Percentiles rank a stretch among this genome's conserved stretches.
These are phyloP conservation scores for Cydia splendana DNA, from an alignment of 1,140 invertebrate species.

Conservation along the genomic window DNA sequence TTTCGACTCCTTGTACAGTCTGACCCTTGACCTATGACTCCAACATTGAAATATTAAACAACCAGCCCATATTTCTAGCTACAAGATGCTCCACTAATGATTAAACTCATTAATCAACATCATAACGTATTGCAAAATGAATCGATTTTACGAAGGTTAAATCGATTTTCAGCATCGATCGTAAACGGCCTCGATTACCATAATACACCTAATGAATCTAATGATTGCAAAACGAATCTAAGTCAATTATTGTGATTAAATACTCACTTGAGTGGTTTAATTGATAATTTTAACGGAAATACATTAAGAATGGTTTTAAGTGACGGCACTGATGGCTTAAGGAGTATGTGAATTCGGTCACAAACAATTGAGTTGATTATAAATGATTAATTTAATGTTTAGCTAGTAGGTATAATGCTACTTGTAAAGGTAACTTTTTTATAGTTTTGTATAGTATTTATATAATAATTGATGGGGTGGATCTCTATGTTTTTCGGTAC, in stretches of 20 bases:
- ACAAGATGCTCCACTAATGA: slow-evolving; percentile 11
- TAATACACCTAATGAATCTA: background rate
- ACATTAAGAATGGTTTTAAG: background rate
- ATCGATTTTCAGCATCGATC: slow-evolving; percentile 19
- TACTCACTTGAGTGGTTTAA: slow-evolving; percentile 20
- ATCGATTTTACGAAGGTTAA: slow-evolving; percentile 12
- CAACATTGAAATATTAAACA: background rate
- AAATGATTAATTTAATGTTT: background rate
- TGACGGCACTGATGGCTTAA: too few relatives aligned
- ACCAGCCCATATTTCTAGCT: background rate
- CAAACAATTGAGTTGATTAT: background rate
- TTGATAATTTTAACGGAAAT: background rate
- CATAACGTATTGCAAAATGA: slow-evolving; percentile 20
- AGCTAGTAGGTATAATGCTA: too few relatives aligned
- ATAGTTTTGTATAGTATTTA: background rate
- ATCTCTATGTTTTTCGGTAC: too few relatives aligned
- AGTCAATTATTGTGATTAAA: slow-evolving; percentile 17
- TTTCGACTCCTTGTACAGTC: background rate
- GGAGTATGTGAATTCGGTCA: background rate
- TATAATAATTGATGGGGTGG: too few relatives aligned
- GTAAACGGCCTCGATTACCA: slow-evolving; percentile 23
- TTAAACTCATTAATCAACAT: background rate
- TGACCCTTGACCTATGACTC: background rate
- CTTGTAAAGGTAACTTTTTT: background rate
- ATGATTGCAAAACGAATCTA: background rate